Evolutionary conservation across 2,888 invertebrate species (phyloP).

Genomic region (Gymnoscelis rufifasciata): DNA sequence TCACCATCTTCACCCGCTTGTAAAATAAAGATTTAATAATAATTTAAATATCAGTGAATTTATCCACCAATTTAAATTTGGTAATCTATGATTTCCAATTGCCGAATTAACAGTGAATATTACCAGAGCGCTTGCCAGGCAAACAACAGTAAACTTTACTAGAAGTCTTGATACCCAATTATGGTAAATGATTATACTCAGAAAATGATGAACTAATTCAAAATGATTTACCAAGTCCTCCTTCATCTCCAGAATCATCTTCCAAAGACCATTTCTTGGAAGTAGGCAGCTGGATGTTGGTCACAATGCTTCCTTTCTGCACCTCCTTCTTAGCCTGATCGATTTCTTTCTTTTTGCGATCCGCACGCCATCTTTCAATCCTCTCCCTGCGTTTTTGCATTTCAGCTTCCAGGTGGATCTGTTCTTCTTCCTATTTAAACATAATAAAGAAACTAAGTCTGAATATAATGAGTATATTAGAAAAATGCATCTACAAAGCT

Average conservation of each 20-base stretch:
- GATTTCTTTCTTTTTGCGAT: slow-evolving; percentile 92
- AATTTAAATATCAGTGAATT: too few relatives aligned
- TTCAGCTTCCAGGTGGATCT: slow-evolving; percentile 92
- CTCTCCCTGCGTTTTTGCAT: slow-evolving; percentile 97
- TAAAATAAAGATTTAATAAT: too few relatives aligned
- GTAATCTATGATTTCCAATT: too few relatives aligned
- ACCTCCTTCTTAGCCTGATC: slow-evolving; percentile 88
- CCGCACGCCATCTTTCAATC: slow-evolving; percentile 97
- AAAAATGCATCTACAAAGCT: too few relatives aligned
- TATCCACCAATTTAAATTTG: too few relatives aligned
- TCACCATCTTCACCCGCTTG: slow-evolving; percentile 79
- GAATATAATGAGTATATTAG: too few relatives aligned
- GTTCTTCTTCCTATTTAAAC: slow-evolving; percentile 87
- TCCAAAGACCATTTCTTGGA: slow-evolving; percentile 96
- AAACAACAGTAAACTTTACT: too few relatives aligned
- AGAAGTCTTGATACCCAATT: too few relatives aligned
- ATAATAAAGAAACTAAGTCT: too few relatives aligned
- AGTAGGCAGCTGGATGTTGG: slow-evolving; percentile 78
- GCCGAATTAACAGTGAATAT: too few relatives aligned
- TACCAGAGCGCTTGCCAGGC: too few relatives aligned
- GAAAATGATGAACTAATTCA: not conserved
- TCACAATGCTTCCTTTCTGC: slow-evolving; percentile 81
- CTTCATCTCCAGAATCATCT: slow-evolving; percentile 97
- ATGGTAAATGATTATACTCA: too few relatives aligned
- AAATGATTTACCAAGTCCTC: slow-evolving; percentile 51